Evolutionary conservation across 2,888 invertebrate species (phyloP).

Genomic region (Mythimna lalbum): DNA sequence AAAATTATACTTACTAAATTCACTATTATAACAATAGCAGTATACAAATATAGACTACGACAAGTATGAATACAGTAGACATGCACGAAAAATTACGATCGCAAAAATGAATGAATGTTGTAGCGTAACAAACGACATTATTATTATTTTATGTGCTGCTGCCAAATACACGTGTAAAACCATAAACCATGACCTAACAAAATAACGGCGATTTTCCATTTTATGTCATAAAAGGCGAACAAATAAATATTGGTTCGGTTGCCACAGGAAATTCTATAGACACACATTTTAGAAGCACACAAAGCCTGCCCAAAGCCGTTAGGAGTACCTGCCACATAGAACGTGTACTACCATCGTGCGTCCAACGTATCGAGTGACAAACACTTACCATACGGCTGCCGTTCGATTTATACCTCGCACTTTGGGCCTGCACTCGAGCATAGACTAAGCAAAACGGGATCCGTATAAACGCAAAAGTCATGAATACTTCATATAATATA

Average conservation of each 20-base stretch:
- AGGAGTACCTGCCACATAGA: constrained; percentile 32
- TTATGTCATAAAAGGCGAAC: constrained; percentile 14
- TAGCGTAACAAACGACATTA: constrained; percentile 5
- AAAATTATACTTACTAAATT: not conserved
- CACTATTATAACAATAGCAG: not conserved
- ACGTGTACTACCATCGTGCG: constrained; percentile 28
- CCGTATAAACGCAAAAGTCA: not conserved
- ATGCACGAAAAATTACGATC: not conserved
- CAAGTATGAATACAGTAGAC: not conserved
- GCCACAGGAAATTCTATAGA: constrained; percentile 21
- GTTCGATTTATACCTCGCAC: constrained; percentile 36
- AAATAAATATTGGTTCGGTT: constrained; percentile 21
- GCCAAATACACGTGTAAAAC: constrained; percentile 17
- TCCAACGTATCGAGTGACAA: constrained; percentile 51
- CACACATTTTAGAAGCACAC: constrained; percentile 38
- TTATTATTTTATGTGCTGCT: constrained; percentile 8
- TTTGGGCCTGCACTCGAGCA: constrained; percentile 12
- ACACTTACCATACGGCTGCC: constrained; percentile 41
- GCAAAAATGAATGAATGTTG: not conserved
- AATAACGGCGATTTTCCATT: constrained; percentile 21
- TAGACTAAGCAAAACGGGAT: constrained; percentile 11
- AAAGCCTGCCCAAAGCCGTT: constrained; percentile 28
- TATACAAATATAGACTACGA: not conserved
- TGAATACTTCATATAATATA: not conserved
- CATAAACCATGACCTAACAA: constrained; percentile 18